Evolutionary conservation across 2,888 invertebrate species (phyloP).

Genomic region (Eristalis pertinax): DNA sequence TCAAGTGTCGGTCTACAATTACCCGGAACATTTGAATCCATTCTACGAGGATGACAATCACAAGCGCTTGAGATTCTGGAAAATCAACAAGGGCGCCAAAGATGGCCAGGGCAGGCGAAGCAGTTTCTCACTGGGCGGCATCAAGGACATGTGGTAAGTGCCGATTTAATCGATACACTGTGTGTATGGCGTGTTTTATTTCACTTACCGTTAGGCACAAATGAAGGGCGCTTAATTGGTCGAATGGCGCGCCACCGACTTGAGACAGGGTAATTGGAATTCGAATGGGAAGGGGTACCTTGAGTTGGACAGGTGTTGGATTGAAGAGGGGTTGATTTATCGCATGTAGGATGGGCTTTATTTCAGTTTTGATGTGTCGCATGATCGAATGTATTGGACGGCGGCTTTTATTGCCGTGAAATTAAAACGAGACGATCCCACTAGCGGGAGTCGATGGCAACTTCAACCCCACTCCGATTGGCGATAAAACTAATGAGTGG

Average conservation of each 20-base stretch:
- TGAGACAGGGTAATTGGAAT: not conserved
- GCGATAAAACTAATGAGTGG: not conserved
- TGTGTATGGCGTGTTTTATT: not conserved
- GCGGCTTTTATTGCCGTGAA: not conserved
- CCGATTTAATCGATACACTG: not conserved
- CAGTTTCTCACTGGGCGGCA: conserved; percentile 85
- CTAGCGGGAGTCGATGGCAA: not conserved
- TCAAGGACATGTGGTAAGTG: conserved; percentile 85
- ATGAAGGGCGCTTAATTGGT: not conserved
- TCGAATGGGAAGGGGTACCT: not conserved
- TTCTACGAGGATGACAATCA: conserved; percentile 87
- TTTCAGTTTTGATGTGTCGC: not conserved
- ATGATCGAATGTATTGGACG: not conserved
- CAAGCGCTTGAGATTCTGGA: conserved; percentile 85
- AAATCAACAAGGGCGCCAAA: conserved; percentile 78
- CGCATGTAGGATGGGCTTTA: not conserved
- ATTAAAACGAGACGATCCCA: not conserved
- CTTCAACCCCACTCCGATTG: not conserved
- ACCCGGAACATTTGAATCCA: conserved; percentile 90
- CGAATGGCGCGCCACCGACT: not conserved
- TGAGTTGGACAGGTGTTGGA: not conserved
- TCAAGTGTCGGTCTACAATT: conserved; percentile 85
- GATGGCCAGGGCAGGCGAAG: conserved; percentile 79
- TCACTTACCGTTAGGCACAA: not conserved
- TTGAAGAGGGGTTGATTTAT: not conserved